A percentile compares a stretch with the other conserved stretches of the same genome.
Conservation (phyloP, 2,797 vertebrate species). For the Sebastes steindachneri region DNA sequence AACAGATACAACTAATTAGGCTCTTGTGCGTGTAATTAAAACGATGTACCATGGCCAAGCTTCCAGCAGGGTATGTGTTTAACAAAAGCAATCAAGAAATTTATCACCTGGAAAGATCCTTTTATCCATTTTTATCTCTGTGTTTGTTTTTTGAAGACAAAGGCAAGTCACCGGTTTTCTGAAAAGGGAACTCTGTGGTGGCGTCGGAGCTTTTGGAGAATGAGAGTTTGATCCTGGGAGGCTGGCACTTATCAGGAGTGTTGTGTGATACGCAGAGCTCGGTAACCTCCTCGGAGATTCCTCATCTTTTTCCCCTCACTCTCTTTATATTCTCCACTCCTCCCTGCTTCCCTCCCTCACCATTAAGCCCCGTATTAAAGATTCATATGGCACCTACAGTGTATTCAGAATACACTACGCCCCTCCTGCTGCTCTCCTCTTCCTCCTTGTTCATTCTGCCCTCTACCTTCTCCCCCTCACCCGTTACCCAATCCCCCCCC, state of each 20-base stretch:
- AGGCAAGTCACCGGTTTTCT: slow-evolving; percentile 29
- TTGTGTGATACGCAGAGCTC: slow-evolving; percentile 71
- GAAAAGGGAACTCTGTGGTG: slow-evolving; percentile 30
- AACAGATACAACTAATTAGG: slow-evolving; percentile 86
- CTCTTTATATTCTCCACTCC: slow-evolving; percentile 65
- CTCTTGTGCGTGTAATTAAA: slow-evolving; percentile 83
- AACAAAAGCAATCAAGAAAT: slow-evolving; percentile 81
- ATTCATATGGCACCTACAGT: slow-evolving; percentile 73
- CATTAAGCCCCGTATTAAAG: slow-evolving; percentile 77
- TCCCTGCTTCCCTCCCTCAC: slow-evolving; percentile 61
- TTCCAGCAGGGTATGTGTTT: slow-evolving; percentile 80
- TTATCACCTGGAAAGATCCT: slow-evolving; percentile 82
- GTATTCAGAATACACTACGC: slow-evolving; percentile 57
- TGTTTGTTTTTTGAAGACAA: slow-evolving; percentile 66
- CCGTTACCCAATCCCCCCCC: slow-evolving; percentile 5
- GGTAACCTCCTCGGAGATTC: slow-evolving; percentile 62
- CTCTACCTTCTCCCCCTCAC: slow-evolving; percentile 51
- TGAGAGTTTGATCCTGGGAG: slow-evolving; percentile 66
- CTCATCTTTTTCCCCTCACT: slow-evolving; percentile 37
- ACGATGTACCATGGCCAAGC: slow-evolving; percentile 76
- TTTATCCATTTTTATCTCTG: slow-evolving; percentile 68
- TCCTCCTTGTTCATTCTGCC: slow-evolving; percentile 60
- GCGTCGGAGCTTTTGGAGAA: slow-evolving; percentile 61
- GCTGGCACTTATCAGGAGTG: slow-evolving; percentile 69
- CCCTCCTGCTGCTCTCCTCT: slow-evolving; percentile 49